Conservation (phyloP, 2,113 vertebrate genomes). For the Peromyscus californicus region DNA sequence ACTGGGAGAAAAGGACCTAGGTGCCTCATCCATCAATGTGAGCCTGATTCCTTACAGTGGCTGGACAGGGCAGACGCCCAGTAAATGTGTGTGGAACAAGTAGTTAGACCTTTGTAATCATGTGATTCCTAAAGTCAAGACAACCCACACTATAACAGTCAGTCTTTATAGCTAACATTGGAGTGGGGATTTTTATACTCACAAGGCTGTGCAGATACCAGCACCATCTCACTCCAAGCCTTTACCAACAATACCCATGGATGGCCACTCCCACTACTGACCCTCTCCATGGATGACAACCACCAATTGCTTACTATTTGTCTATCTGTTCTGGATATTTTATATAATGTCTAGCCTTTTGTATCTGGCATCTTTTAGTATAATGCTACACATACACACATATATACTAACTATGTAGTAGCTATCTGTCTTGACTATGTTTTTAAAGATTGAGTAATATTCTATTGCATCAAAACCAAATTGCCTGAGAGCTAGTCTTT, state of each 20-base stretch:
- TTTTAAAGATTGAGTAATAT: conserved; percentile 11
- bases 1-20: background rate
- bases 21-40: rapidly evolving
- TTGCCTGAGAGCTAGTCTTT: background rate
- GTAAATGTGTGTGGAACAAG: background rate
- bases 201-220: background rate
- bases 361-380: background rate
- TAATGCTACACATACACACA: background rate
- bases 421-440: background rate
- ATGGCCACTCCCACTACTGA: background rate
- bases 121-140: background rate
- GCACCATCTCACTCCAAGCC: background rate
- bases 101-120: background rate
- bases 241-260: background rate
- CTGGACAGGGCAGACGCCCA: background rate
- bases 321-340: background rate
- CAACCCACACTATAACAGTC: background rate
- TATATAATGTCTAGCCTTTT: background rate
- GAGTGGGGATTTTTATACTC: background rate
- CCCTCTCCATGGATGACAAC: background rate
- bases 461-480: background rate
- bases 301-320: background rate
- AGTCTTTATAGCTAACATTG: background rate
- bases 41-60: background rate
- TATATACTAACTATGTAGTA: background rate